Conservation (phyloP, 2,113 vertebrate species). For the Pagrus major region DNA sequence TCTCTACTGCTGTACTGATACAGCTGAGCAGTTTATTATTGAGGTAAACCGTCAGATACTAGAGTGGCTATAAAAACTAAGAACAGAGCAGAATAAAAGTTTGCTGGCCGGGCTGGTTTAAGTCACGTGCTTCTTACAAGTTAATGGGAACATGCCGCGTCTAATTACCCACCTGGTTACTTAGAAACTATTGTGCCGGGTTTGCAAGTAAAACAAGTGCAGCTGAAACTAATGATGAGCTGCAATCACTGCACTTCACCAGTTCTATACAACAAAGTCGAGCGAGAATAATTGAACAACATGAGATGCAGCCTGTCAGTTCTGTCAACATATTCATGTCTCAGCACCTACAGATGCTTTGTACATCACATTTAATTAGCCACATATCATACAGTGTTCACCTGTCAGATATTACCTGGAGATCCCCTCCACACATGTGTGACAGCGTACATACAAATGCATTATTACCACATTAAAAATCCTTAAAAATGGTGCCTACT, state of each 20-base stretch:
- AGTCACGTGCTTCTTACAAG: background rate
- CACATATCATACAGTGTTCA: background rate
- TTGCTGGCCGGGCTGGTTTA: background rate
- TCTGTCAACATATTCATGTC: background rate
- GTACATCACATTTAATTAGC: background rate
- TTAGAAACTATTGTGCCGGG: background rate
- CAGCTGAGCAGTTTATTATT: background rate
- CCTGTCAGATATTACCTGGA: background rate
- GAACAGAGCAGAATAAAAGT: background rate
- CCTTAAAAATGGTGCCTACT: no score
- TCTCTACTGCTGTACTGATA: constrained; percentile 7
- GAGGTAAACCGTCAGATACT: background rate
- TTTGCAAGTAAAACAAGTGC: background rate
- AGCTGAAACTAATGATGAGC: background rate
- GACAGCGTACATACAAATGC: no score
- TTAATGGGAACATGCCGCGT: background rate
- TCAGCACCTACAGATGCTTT: background rate
- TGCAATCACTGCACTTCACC: background rate
- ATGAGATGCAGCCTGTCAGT: background rate
- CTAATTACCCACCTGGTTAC: background rate
- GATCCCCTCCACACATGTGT: no score
- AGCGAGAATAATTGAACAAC: background rate
- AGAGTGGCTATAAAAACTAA: background rate
- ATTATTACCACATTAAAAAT: no score
- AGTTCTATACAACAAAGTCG: background rate